These are phyloP conservation scores for Laticauda colubrina DNA, from an alignment of 2,113 vertebrate species.

Conservation along the genomic window DNA sequence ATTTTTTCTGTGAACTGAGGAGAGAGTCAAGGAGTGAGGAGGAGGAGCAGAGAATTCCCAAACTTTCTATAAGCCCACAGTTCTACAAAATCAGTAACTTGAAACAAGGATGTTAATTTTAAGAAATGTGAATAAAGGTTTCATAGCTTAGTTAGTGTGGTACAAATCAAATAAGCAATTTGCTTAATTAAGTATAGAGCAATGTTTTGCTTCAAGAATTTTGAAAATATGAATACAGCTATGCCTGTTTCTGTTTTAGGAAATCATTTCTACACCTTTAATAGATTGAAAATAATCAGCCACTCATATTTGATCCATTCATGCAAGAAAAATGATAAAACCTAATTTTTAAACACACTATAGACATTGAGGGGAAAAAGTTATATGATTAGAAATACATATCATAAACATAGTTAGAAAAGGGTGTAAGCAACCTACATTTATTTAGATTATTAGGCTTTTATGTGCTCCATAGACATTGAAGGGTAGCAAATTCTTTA, in stretches of 20 bases:
- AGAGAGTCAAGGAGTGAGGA: not conserved
- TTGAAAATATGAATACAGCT: not conserved
- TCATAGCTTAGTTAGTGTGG: not conserved
- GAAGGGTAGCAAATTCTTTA: not conserved
- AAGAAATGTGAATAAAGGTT: slow-evolving; percentile 4
- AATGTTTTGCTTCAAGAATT: not conserved
- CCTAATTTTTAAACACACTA: not conserved
- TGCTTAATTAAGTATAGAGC: not conserved
- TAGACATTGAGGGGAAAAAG: not conserved
- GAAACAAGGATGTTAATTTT: slow-evolving; percentile 2
- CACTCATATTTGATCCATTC: not conserved
- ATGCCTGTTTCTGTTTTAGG: not conserved
- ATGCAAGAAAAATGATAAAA: not conserved
- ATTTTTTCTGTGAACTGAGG: not conserved
- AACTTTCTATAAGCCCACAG: not conserved
- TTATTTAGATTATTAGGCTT: not conserved
- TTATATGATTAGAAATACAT: not conserved
- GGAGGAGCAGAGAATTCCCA: not conserved
- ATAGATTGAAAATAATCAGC: not conserved
- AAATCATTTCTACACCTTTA: not conserved
- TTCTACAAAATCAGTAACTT: not conserved
- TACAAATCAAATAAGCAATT: not conserved
- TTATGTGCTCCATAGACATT: not conserved
- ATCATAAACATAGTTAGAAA: not conserved
- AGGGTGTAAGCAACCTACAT: not conserved